Evolutionary conservation across 2,888 invertebrate species (phyloP).

Genomic region (Hemaris fuciformis): DNA sequence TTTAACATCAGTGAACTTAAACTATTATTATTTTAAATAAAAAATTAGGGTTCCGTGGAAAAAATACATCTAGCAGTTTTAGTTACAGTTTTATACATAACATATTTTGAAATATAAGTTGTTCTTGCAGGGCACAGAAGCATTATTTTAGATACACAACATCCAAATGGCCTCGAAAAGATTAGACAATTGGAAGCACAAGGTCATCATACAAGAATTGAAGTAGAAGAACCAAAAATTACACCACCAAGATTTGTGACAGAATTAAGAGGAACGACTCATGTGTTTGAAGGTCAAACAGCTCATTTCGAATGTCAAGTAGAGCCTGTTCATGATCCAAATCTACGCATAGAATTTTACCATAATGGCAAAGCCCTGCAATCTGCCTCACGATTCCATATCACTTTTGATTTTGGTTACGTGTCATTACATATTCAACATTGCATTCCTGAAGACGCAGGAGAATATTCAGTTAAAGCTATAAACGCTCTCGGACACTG

Average conservation of each 20-base stretch:
- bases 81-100: too few relatives aligned
- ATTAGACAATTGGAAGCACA: slow-evolving; percentile 95
- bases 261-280: slow-evolving; percentile 92
- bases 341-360: slow-evolving; percentile 93
- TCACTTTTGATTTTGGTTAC: slow-evolving; percentile 98
- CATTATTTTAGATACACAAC: slow-evolving; percentile 94
- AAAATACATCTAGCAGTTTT: too few relatives aligned
- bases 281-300: slow-evolving; percentile 94
- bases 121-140: slow-evolving; percentile 85
- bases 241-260: slow-evolving; percentile 92
- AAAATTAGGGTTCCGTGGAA: too few relatives aligned
- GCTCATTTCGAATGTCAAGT: slow-evolving; percentile 98
- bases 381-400: slow-evolving; percentile 95
- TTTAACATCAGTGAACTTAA: too few relatives aligned
- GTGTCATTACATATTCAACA: slow-evolving; percentile 97
- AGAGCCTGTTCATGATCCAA: slow-evolving; percentile 94
- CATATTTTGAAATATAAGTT: slow-evolving; percentile 25
- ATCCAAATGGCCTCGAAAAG: slow-evolving; percentile 95
- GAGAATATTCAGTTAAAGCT: slow-evolving; percentile 96
- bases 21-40: too few relatives aligned
- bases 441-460: slow-evolving; percentile 96
- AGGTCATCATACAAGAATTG: slow-evolving; percentile 88
- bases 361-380: slow-evolving; percentile 95
- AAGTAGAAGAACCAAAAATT: slow-evolving; percentile 90
- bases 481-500: slow-evolving; percentile 96